Conservation (phyloP, 2,113 vertebrate species). For the Gavia stellata region DNA sequence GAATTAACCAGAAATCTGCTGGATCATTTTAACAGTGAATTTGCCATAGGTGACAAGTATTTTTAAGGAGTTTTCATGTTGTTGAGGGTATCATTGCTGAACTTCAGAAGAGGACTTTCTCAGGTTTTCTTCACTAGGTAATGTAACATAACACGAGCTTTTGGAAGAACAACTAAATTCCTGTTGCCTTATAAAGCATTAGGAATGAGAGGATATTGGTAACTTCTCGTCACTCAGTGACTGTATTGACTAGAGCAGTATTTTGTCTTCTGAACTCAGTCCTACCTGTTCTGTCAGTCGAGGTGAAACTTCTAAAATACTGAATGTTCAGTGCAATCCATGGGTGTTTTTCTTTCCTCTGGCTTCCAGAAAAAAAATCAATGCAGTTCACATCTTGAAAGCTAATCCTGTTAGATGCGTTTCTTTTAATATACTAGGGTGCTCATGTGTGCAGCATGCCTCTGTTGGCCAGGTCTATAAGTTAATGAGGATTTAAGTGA, state of each 20-base stretch:
- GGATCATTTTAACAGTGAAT: background rate
- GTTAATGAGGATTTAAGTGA: background rate
- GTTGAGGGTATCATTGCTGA: background rate
- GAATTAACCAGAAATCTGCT: background rate
- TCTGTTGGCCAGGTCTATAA: background rate
- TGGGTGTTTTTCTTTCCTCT: background rate
- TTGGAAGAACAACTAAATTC: background rate
- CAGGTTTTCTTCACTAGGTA: background rate
- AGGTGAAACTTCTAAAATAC: background rate
- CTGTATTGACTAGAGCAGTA: background rate
- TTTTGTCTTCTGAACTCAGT: background rate
- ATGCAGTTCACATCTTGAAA: background rate
- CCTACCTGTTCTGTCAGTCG: background rate
- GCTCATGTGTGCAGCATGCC: background rate
- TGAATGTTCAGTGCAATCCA: background rate
- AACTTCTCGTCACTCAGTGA: background rate
- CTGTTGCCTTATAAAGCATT: background rate
- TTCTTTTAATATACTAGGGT: background rate
- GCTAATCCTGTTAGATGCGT: background rate
- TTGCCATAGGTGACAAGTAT: background rate
- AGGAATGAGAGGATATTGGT: background rate
- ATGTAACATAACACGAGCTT: background rate
- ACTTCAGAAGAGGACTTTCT: background rate
- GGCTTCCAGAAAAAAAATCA: background rate
- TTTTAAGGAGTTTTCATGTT: background rate